phyloP scores from a whole-genome alignment of 2,113 vertebrate species.

The Tachuris rubrigastra region DNA sequence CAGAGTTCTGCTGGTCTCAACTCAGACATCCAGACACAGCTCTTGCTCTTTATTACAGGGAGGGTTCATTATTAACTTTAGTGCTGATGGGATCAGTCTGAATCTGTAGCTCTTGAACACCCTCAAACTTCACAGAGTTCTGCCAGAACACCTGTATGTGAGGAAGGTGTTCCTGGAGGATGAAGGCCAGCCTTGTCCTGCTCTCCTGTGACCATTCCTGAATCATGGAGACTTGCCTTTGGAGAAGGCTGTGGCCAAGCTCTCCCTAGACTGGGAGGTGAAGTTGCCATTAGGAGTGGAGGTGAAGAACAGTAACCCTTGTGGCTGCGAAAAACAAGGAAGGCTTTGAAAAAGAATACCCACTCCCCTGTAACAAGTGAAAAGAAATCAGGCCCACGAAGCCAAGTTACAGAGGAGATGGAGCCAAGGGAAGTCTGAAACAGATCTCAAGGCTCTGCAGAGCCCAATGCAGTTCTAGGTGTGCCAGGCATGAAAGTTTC shows the following conservation, averaged over 20 bases:
- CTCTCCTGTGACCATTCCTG: too few species aligned
- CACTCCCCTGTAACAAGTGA: background rate
- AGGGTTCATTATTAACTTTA: background rate
- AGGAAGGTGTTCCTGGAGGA: background rate
- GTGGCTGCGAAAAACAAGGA: background rate
- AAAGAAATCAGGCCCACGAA: background rate
- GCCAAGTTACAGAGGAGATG: background rate
- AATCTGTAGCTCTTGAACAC: background rate
- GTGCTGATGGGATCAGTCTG: background rate
- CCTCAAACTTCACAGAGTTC: accelerated
- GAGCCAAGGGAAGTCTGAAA: background rate
- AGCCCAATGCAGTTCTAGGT: background rate
- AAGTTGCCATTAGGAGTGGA: background rate
- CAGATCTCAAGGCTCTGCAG: background rate
- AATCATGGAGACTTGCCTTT: background rate
- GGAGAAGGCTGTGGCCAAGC: background rate
- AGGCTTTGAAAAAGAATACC: background rate
- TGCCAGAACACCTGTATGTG: background rate
- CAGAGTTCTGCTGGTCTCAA: background rate
- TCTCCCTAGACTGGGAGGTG: background rate
- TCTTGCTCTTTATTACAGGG: background rate
- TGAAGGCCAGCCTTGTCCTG: background rate
- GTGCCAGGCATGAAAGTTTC: background rate
- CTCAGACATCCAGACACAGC: background rate
- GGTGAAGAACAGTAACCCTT: background rate